Evolutionary conservation across 2,113 vertebrate species (phyloP), one percentile per base, ranked within the genome.

Genomic region (Hystrix brachyura): DNA sequence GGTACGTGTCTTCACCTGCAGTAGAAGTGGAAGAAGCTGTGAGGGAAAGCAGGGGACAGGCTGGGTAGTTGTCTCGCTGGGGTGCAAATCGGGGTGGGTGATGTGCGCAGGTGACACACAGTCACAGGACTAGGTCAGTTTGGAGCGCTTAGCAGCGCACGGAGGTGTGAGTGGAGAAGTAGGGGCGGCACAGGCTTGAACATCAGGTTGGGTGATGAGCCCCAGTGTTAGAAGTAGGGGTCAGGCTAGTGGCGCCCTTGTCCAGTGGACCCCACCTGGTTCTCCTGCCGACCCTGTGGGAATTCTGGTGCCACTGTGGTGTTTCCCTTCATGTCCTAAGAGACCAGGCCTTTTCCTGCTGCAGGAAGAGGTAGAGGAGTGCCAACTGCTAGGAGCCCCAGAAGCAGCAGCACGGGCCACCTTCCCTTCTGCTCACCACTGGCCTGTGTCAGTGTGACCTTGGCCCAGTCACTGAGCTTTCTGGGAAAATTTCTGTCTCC

Each of bases 61-160:
- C 59, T 1, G 25, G 9, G 64, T 8, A n/a, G 87, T 32, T 84
- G 0, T 55, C 34, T 53, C 0, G 18, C 34, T 0, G n/a, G 71
- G 38, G 18, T 46, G 38, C 5, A 84, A 25, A 53, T 15, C 0
- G 12, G 27, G 9, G 12, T 10, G 17, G 53, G 53, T 1, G 7
- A 5, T 1, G 0, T 7, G 4, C 18, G 3, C n/a, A 19, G 15
- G 5, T 18, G 53, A 8, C 7, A 7, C 27, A 1, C 27, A 21
- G 43, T 18, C 48, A 46, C 18, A 21, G 65, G 65, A 32, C 18
- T 15, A 21, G 72, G 80, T 46, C 64, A 32, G 46, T 3, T 18
- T 32, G n/a, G 62, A 46, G 55, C 12, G 1, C 3, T 32, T 38
- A 11, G 0, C 25, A 2, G 71, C 19, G 7, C 79, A 18, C 15